A percentile compares a stretch with the other conserved stretches of the same genome.
These are phyloP conservation scores for Acrocephalus kingi DNA, from an alignment of 2,113 vertebrate species.

Conservation along the genomic window DNA sequence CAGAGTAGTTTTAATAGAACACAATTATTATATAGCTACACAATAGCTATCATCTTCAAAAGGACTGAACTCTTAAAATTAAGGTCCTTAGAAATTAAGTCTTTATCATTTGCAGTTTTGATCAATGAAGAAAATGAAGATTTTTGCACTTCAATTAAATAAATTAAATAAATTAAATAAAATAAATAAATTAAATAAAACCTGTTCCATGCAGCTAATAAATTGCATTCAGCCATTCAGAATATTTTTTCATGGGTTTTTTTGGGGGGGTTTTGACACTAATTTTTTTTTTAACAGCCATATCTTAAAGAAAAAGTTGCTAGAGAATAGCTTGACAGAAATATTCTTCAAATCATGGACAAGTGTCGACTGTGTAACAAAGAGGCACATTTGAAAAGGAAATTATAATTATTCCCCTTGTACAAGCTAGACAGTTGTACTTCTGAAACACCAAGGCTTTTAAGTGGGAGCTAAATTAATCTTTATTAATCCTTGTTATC, in stretches of 20 bases:
- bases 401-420: constrained; percentile 42
- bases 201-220: neutral
- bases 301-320: neutral
- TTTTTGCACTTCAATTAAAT: neutral
- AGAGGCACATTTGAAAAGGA: constrained; percentile 41
- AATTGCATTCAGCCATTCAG: neutral
- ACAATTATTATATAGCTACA: neutral
- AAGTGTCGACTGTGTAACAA: neutral
- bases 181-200: neutral
- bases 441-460: constrained; percentile 35
- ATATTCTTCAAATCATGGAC: neutral
- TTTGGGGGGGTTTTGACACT: neutral
- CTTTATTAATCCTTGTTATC: constrained; percentile 77
- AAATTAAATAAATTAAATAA: neutral
- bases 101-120: neutral
- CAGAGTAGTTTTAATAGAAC: neutral
- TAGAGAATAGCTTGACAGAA: neutral
- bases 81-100: neutral
- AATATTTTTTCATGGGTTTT: neutral
- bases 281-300: neutral
- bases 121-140: neutral
- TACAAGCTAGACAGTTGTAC: neutral
- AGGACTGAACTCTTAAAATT: neutral
- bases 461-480: constrained; percentile 74
- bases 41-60: neutral